Conservation (phyloP, 2,888 invertebrate species). For the Bellardia bayeri region DNA sequence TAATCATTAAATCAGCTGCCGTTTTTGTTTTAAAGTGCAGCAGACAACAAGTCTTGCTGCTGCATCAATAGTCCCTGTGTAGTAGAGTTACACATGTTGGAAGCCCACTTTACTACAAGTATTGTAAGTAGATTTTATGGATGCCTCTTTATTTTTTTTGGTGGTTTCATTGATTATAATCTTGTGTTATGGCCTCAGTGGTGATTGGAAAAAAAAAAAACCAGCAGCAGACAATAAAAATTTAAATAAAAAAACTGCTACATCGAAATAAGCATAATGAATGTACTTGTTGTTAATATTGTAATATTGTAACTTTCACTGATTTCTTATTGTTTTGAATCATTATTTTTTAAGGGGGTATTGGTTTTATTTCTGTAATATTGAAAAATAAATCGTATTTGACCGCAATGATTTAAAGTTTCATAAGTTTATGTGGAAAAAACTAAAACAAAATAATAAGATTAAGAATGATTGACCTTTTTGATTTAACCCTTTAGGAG, state of each 20-base stretch:
- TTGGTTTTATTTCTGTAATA: slow-evolving; percentile 10
- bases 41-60: slow-evolving; percentile 6
- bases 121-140: slow-evolving; percentile 53
- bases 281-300: slow-evolving; percentile 57
- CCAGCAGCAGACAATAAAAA: slow-evolving; percentile 57
- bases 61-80: slow-evolving; percentile 1
- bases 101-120: slow-evolving; percentile 53
- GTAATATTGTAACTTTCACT: slow-evolving; percentile 67
- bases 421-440: background rate
- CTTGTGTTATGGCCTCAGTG: slow-evolving; percentile 63
- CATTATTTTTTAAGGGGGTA: slow-evolving; percentile 24
- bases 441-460: slow-evolving; percentile 34
- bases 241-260: slow-evolving; percentile 60
- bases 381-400: slow-evolving; percentile 35
- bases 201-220: slow-evolving; percentile 39
- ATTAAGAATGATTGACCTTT: slow-evolving; percentile 20
- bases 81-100: slow-evolving; percentile 48
- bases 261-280: slow-evolving; percentile 45
- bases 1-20: slow-evolving; percentile 48
- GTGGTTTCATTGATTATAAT: slow-evolving; percentile 62
- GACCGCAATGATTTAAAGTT: slow-evolving; percentile 3
- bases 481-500: background rate
- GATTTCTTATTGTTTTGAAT: slow-evolving; percentile 38
- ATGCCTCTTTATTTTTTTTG: slow-evolving; percentile 32
- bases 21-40: slow-evolving; percentile 19